Evolutionary conservation across 2,113 vertebrate species (phyloP).

Genomic region (Spilogale gracilis): DNA sequence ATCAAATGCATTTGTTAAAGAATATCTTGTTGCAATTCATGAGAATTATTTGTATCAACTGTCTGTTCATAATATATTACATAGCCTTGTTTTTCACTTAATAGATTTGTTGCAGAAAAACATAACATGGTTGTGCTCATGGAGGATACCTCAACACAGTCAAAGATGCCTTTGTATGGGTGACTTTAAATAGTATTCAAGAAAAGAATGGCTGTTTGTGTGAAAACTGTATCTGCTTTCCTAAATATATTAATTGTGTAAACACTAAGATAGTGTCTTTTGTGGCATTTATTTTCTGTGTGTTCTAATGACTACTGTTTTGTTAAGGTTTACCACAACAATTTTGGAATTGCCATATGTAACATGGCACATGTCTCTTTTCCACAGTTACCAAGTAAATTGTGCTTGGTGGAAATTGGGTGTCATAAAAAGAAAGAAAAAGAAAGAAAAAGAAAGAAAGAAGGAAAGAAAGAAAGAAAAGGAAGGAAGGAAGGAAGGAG

Average conservation of each 20-base stretch:
- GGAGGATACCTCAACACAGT: neutral
- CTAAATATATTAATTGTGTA: neutral
- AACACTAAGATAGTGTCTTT: neutral
- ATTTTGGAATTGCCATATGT: neutral
- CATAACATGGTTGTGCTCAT: neutral
- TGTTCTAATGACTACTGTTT: neutral
- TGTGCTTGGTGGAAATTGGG: neutral
- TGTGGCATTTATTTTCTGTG: neutral
- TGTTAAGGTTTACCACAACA: neutral
- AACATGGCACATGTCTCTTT: neutral
- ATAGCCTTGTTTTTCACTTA: neutral
- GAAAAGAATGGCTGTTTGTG: neutral
- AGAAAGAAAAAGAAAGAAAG: neutral
- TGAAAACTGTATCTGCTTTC: neutral
- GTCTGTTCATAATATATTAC: constrained; percentile 29
- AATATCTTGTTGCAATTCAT: constrained; percentile 41
- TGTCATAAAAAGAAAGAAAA: neutral
- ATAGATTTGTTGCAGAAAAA: neutral
- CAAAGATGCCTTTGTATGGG: neutral
- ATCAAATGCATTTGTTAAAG: neutral
- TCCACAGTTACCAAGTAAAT: neutral
- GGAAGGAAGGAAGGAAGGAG: too few relatives aligned
- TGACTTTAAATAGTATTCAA: neutral
- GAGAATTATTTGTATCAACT: constrained; percentile 17
- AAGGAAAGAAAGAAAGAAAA: neutral